These are phyloP conservation scores for Ondatra zibethicus DNA, from an alignment of 2,113 vertebrate species.

Conservation along the genomic window DNA sequence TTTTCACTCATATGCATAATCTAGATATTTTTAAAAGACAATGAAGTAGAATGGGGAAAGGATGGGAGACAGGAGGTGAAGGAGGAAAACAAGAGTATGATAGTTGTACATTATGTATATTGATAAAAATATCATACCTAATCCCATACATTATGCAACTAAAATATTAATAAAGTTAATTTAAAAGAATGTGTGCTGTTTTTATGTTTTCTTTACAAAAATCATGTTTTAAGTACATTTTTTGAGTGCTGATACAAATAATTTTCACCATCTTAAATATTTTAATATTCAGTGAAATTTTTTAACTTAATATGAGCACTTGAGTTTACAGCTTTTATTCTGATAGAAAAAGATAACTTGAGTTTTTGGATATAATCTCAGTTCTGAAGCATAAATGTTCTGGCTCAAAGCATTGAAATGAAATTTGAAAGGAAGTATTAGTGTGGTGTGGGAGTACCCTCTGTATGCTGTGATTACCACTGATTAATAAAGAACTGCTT, in stretches of 20 bases:
- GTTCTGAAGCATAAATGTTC: background rate
- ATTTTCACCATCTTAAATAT: background rate
- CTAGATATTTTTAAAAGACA: background rate
- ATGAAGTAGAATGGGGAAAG: background rate
- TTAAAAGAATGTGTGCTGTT: background rate
- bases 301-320: background rate
- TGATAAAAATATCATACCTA: background rate
- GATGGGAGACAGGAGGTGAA: background rate
- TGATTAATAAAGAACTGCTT: no score
- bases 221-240: background rate
- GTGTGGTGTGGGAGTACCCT: no score
- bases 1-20: background rate
- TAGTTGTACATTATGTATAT: background rate
- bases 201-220: background rate
- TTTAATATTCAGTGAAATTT: background rate
- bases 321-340: constrained; percentile 19
- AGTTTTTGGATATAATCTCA: background rate
- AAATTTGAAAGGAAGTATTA: constrained; percentile 44
- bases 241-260: background rate
- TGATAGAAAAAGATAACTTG: background rate
- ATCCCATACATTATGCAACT: background rate
- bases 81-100: background rate
- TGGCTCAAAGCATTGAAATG: background rate
- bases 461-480: no score
- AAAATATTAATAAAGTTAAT: background rate